Evolutionary conservation across 2,888 invertebrate genomes (phyloP), one percentile per base, ranked within the genome.

Genomic region (Ptilodon capucinus): DNA sequence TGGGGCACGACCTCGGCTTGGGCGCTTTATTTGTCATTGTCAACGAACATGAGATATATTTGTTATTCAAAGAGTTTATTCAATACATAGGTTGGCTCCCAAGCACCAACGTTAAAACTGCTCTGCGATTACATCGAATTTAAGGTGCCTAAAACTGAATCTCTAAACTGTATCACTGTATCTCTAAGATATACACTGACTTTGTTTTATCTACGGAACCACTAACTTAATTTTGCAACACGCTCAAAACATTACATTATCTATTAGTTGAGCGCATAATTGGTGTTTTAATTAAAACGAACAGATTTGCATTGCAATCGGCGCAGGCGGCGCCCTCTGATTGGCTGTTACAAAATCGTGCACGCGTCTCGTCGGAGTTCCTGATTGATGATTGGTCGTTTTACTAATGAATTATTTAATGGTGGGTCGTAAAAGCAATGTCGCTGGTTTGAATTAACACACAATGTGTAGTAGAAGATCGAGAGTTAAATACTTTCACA

Each of bases 371-470:
- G 59, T 61, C 58, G 40, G 49, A 23, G 46, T 54, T 54, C 54
- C 62, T 74, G 77, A 80, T 78, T 79, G 74, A 79, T 71, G 68
- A 80, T 80, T 80, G 78, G 76, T 57, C 54, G 59, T 62, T 60
- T 52, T 19, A 51, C 64, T 73, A 76, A 78, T 78, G 72, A 76
- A 73, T 72, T 67, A 70, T 71, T 74, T 76, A 75, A 78, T 72
- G 60, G 64, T 32, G 42, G 36, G 46, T 67, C 57, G 63, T 74
- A 62, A 69, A 71, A 61, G 63, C 65, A 64, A 56, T 59, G 68
- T 57, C 59, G 59, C 21, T 3, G 16, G 19, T 38, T n/a, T 38
- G 38, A 38, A 38, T 38, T 38, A 9, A 23, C 36, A 51, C 43
- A 43, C 42, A 45, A 45, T 16, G 5, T n/a, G 4, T 4, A n/a